Base-by-base conservation (phyloP, 2,797 vertebrate species). In the Dicrostonyx torquatus region DNA sequence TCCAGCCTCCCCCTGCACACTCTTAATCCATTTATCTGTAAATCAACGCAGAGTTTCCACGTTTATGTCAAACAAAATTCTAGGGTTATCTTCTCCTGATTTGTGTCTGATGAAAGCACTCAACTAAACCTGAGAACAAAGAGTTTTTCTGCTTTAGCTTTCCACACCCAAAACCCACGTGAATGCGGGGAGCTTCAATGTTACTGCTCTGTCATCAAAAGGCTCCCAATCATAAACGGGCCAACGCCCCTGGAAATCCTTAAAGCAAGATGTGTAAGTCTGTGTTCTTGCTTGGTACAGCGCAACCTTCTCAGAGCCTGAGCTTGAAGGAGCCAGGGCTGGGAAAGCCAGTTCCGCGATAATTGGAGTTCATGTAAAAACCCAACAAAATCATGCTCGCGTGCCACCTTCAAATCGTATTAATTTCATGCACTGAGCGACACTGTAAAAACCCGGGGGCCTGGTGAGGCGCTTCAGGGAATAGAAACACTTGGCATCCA, bases 171-270 rank as follows among this genome's bases (percentile, higher is more conserved):
- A 68, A 31, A 13, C 31, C 13, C 58, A n/a, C 31, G 50, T 10
- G 55, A 85, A 87, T 43, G 55, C 31, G 6, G 31, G 43, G 91
- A 82, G 76, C 29, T 94, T 91, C 68, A 22, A 95, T 58, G 34
- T 86, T 77, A 70, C 24, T 82, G 13, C 6, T 64, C 88, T 96
- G 55, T 79, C 45, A 43, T 40, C 91, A 93, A 95, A 78, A 86
- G 84, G 60, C 48, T 77, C 8, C 40, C n/a, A 40, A 0, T 85
- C 75, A 9, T 37, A 72, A 68, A 80, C n/a, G 7, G 18, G 17
- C 55, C 62, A 12, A 1, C 4, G 20, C 43, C 11, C 6, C 8
- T 29, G 77, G 4, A 72, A 93, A 72, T 48, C 40, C 37, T 29
- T 60, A 91, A 86, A 94, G 37, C 50, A 78, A 55, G 62, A 87